Evolutionary conservation across 1,140 invertebrate species (phyloP), one percentile per base, ranked within the genome.

Genomic region (Zaprionus ghesquierei): DNA sequence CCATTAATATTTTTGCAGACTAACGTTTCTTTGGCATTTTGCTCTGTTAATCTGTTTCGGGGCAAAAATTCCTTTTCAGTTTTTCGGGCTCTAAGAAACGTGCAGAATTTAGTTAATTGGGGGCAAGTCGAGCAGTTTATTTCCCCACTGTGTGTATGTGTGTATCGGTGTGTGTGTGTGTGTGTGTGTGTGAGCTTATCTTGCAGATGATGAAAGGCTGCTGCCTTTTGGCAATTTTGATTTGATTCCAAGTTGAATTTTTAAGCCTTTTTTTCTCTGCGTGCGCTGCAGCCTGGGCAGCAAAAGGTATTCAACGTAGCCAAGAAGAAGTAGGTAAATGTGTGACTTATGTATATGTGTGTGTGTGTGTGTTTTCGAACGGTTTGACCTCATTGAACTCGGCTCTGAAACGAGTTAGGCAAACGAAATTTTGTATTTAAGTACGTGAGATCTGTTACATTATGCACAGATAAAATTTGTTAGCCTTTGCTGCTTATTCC

Each of bases 31-130:
- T 46, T 46, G 10, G 18, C 41, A 10, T 23, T 56, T 38, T 56
- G 20, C 18, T 35, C 29, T 33, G 18, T 22, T 15, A 56, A 20
- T 56, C 31, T 58, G 31, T 25, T 59, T 59, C 12, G 4, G 22
- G 15, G n/a, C 27, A 0, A 20, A 64, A 64, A 54, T 33, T 51
- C 31, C 31, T 29, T 54, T 64, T 41, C n/a, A 41, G 49, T 54
- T 54, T 53, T 63, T 51, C 18, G 8, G 33, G 10, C 46, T 35
- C 13, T 15, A 33, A 25, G 31, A 41, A 38, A 38, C n/a, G 33
- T 55, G 27, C 18, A 54, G 63, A 33, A 53, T 53, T 61, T 69
- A n/a, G 49, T 23, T 53, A 53, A 69, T 62, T 69, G 49, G 59
- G 35, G 54, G 41, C 38, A n/a, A 46, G 41, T 27, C 9, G 18